Base-by-base conservation (phyloP, 2,113 vertebrate genomes). In the Ariopsis seemanni region DNA sequence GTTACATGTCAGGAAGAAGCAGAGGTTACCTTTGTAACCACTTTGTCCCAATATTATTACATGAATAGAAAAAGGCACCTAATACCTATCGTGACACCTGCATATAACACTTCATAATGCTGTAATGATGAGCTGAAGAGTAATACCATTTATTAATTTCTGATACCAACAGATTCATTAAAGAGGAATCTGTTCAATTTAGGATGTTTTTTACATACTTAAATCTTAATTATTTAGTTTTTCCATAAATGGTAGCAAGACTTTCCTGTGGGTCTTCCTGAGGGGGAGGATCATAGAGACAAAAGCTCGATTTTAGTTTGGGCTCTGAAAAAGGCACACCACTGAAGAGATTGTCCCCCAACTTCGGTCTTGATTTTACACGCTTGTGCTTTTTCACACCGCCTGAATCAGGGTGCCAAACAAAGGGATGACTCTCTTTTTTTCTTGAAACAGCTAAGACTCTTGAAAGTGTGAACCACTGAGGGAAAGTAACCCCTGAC, bases 281-380 rank as follows among this genome's bases (percentile, higher is more conserved):
- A 80, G 90, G 93, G 92, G 93, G 92, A 85, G 91, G 42, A 75
- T 87, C 74, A 77, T 69, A 52, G 86, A 89, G 85, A 95, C 95
- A 96, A 96, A 92, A 90, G 90, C 63, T 90, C 88, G 93, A 91
- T 92, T 95, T 95, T 89, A 92, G 91, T 91, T 91, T 89, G 88
- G 9, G 87, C 50, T 71, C 86, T 91, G 90, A 91, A 94, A 94
- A 94, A 94, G 92, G 82, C 92, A 88, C 89, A 60, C 89, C 85
- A 91, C 90, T 82, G 86, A 90, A 78, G 90, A 91, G 93, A 88
- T 93, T 93, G 93, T 92, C 93, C 94, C 93, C 93, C 93, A 90
- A 93, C 92, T 95, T 93, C 92, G 88, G 90, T 91, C 85, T 92
- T 93, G 92, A 95, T 95, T 96, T 95, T 94, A 95, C 94, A 96